Conservation (phyloP, 2,113 vertebrate species). For the Terrapene triunguis region DNA sequence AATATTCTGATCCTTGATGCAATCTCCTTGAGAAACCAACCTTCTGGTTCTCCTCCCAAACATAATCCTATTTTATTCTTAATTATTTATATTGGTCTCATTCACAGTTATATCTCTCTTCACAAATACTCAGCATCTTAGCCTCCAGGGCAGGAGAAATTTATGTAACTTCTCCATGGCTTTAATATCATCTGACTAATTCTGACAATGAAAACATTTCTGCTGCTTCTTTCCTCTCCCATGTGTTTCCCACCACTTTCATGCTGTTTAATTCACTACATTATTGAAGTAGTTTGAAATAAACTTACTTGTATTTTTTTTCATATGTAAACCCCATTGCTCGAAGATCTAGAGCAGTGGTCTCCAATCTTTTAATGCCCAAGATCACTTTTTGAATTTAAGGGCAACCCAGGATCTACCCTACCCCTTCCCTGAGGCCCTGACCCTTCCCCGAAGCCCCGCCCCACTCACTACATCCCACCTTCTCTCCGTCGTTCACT, state of each 20-base stretch:
- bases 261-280: background rate
- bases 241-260: background rate
- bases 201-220: background rate
- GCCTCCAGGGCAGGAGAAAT: background rate
- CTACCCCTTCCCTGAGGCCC: too few species aligned
- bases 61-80: background rate
- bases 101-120: background rate
- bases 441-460: too few species aligned
- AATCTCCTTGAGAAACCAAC: background rate
- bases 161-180: background rate
- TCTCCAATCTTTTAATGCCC: background rate
- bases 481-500: too few species aligned
- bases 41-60: background rate
- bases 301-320: background rate
- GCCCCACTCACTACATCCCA: too few species aligned
- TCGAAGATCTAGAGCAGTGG: background rate
- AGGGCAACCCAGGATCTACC: too few species aligned
- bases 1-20: background rate
- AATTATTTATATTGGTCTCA: background rate
- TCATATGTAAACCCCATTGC: background rate
- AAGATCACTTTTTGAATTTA: too few species aligned
- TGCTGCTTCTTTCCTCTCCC: background rate
- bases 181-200: background rate
- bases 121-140: background rate
- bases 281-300: background rate